Percentiles rank a stretch among this genome's conserved stretches.
Evolutionary conservation across 2,797 vertebrate genomes (phyloP).

Genomic region (Natrix natrix): DNA sequence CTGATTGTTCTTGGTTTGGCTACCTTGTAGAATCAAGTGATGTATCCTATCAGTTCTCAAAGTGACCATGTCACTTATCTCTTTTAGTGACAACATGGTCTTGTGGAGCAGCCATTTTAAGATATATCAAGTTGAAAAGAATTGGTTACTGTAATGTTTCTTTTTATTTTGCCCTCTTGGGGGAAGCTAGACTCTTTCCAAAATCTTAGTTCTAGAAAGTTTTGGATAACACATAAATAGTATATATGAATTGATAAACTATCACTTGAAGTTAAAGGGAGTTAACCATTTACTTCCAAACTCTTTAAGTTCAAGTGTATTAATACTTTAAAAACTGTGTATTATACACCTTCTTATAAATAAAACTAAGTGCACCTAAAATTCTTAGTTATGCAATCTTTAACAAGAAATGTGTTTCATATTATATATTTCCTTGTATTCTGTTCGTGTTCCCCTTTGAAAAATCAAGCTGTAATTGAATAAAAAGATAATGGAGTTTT

Average conservation of each 20-base stretch:
- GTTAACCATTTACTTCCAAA: background rate
- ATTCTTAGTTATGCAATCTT: background rate
- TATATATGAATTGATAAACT: background rate
- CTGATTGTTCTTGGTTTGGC: too few species aligned
- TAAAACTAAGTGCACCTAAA: background rate
- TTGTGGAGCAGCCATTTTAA: background rate
- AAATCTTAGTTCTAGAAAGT: background rate
- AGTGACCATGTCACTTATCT: too few species aligned
- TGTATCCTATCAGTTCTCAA: too few species aligned
- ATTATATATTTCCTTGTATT: background rate
- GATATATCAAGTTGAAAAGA: background rate
- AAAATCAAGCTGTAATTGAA: constrained; percentile 15
- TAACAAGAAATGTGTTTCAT: background rate
- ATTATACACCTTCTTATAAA: background rate
- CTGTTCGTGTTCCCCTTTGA: background rate
- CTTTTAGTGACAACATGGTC: too few species aligned
- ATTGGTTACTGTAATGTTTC: background rate
- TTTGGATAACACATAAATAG: background rate
- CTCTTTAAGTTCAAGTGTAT: background rate
- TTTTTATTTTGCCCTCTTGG: background rate
- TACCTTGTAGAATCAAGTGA: too few species aligned
- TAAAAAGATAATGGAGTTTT: constrained; percentile 13
- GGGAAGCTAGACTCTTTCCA: background rate
- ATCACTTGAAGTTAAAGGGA: background rate
- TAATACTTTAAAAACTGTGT: background rate